Conservation (phyloP, 2,797 vertebrate species). For the Hydrophis major region DNA sequence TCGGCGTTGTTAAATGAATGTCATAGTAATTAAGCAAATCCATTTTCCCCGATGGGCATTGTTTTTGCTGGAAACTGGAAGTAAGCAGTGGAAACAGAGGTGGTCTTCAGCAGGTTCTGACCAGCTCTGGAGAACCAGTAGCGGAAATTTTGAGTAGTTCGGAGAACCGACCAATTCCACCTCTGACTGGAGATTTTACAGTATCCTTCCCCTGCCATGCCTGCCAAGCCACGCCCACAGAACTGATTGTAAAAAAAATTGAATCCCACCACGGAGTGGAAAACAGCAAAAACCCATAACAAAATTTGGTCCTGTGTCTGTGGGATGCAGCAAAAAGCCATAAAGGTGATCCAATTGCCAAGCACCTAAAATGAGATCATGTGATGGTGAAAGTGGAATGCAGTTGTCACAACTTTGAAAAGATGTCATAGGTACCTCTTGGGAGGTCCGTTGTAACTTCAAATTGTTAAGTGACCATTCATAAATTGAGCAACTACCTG, state of each 20-base stretch:
- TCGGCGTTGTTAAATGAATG: neutral
- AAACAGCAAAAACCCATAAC: neutral
- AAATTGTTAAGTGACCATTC: neutral
- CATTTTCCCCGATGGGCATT: neutral
- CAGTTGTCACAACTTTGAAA: neutral
- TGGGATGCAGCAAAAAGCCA: neutral
- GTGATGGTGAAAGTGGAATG: neutral
- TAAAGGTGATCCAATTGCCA: neutral
- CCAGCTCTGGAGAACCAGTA: no score
- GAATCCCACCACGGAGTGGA: neutral
- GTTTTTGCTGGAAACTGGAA: neutral
- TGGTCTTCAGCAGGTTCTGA: no score
- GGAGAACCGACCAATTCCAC: no score
- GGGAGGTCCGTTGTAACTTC: neutral
- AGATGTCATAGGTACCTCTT: neutral
- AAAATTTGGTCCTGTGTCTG: neutral
- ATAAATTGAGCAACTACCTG: neutral
- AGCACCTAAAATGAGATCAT: neutral
- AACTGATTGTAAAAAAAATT: no score
- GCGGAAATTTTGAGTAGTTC: no score
- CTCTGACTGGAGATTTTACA: no score
- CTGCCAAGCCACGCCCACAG: no score
- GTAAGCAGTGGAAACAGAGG: neutral
- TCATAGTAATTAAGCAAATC: neutral
- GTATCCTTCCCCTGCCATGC: no score